These are phyloP conservation scores for Ephialtes manifestator DNA, from an alignment of 2,888 invertebrate genomes.

Conservation along the genomic window DNA sequence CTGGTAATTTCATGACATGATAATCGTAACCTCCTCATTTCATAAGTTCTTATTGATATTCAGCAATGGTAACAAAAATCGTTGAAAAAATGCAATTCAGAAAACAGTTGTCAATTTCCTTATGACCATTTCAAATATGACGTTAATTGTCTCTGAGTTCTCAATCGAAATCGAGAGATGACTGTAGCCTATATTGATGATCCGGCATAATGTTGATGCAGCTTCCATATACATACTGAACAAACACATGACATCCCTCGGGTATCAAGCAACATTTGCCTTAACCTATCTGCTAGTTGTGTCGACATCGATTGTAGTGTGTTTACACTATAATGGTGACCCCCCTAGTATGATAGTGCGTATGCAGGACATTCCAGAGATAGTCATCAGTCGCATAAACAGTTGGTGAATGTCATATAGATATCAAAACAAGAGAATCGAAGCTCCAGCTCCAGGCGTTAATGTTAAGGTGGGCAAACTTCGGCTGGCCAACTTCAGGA, in stretches of 20 bases:
- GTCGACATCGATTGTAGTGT: slow-evolving; percentile 11
- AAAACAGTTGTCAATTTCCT: background rate
- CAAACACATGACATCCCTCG: slow-evolving; percentile 12
- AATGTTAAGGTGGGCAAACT: background rate
- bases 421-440: background rate
- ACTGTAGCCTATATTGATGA: slow-evolving; percentile 13
- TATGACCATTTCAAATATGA: background rate
- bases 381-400: background rate
- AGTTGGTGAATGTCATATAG: background rate
- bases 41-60: background rate
- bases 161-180: background rate
- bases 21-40: background rate
- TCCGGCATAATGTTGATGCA: slow-evolving; percentile 6
- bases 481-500: slow-evolving; percentile 4
- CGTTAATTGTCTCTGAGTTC: background rate
- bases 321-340: slow-evolving; percentile 17
- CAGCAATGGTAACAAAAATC: background rate
- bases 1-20: background rate
- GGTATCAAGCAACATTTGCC: background rate
- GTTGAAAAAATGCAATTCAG: background rate
- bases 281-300: background rate
- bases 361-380: background rate
- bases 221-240: background rate
- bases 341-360: background rate
- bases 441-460: background rate